Base-by-base conservation (phyloP, 1,140 invertebrate species). In the Elysia chlorotica region DNA sequence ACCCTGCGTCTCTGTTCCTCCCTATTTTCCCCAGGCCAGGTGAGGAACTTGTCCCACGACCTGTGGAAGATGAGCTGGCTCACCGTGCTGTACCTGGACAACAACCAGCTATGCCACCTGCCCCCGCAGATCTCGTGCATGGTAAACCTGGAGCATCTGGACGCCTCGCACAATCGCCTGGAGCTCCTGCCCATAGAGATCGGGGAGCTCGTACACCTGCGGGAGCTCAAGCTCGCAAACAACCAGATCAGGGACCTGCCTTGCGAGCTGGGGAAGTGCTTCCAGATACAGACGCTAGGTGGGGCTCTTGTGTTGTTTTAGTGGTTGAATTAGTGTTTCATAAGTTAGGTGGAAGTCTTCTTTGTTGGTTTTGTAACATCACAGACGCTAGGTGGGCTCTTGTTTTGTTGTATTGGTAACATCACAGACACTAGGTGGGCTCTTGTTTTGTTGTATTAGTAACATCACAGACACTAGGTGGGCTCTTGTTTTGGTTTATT, bases 241-340 rank as follows among this genome's bases (percentile, higher is more conserved):
- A 99, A 99, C 89, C 93, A 92, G 84, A 90, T 99, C 75, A 91
- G 96, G 63, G 92, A 93, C 76, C 90, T 99, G 81, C 98, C 98
- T 2, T 98, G 95, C 88, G 97, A 99, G 89, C 90, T 99, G 80
- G 98, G 98, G 76, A 98, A 97, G 89, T 91, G 99, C 75, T 99
- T 99, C 88, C 96, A 98, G 88, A 90, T 99, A 77, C 57, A 71
- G 38, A 63, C 37, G 5, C 36, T 71, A 23, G 69, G 69, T 71
- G 30, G 30, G 67, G 36, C 38, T 25, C 2, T 36, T n/a, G n/a
- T n/a, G n/a, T n/a, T n/a, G n/a, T n/a, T n/a, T n/a, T n/a, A n/a
- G n/a, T n/a, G n/a, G n/a, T n/a, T n/a, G n/a, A n/a, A n/a, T n/a
- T n/a, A n/a, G n/a, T n/a, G n/a, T n/a, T n/a, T n/a, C n/a, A n/a